These are phyloP conservation scores for Seriola aureovittata DNA, from an alignment of 2,113 vertebrate genomes.

Conservation along the genomic window DNA sequence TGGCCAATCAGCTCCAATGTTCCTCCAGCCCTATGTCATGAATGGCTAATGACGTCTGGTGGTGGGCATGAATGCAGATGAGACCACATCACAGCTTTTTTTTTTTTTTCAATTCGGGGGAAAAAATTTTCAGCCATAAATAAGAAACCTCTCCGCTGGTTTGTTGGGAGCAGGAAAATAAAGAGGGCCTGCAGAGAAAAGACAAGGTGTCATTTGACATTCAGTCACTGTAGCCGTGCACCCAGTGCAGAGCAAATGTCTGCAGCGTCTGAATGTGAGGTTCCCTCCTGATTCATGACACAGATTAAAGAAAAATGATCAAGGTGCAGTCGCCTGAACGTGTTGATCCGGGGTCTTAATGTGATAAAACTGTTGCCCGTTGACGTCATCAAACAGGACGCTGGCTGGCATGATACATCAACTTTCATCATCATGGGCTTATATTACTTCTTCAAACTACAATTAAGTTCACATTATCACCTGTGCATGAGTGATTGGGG, in stretches of 20 bases:
- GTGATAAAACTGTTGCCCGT: background rate
- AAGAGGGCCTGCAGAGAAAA: background rate
- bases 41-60: slow-evolving; percentile 66
- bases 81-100: slow-evolving; percentile 19
- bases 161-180: background rate
- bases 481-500: too few relatives aligned
- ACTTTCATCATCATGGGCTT: too few relatives aligned
- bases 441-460: too few relatives aligned
- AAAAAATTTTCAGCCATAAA: background rate
- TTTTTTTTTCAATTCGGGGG: background rate
- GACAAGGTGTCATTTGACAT: background rate
- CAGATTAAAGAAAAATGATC: background rate
- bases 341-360: background rate
- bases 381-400: too few relatives aligned
- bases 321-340: background rate
- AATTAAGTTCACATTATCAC: too few relatives aligned
- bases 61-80: slow-evolving; percentile 66
- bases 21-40: slow-evolving; percentile 55
- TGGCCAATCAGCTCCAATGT: slow-evolving; percentile 68
- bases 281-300: background rate
- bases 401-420: too few relatives aligned
- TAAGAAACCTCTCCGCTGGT: background rate
- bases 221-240: background rate
- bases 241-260: too few relatives aligned
- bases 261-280: background rate